Evolutionary conservation across 1,140 invertebrate genomes (phyloP).

Genomic region (Ladona fulva): DNA sequence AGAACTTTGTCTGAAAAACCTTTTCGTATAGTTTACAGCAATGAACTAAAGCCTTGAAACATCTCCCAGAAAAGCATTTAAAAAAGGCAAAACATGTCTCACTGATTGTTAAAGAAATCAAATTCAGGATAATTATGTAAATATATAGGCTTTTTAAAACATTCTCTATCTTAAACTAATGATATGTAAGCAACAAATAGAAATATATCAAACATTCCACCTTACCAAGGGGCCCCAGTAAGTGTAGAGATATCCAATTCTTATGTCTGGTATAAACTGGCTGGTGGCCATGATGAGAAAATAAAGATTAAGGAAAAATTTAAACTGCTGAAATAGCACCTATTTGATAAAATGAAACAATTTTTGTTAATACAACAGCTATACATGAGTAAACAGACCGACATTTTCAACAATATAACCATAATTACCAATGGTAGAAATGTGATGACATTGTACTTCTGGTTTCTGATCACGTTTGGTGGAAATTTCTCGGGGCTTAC

Average conservation of each 20-base stretch:
- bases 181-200: conserved; percentile 12
- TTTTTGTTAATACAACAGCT: not conserved
- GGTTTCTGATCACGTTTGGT: conserved; percentile 94
- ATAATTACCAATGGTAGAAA: conserved; percentile 88
- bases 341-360: conserved; percentile 30
- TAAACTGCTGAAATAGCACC: conserved; percentile 96
- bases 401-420: conserved; percentile 12
- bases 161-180: too few species aligned
- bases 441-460: conserved; percentile 97
- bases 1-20: too few species aligned
- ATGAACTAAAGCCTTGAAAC: too few species aligned
- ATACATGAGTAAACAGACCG: conserved; percentile 1
- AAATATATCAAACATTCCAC: conserved; percentile 16
- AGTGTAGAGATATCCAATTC: conserved; percentile 95
- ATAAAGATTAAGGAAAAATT: conserved; percentile 97
- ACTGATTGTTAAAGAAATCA: too few species aligned
- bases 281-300: conserved; percentile 96
- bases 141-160: too few species aligned
- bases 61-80: too few species aligned
- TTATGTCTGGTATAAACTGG: conserved; percentile 93
- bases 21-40: too few species aligned
- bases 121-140: too few species aligned
- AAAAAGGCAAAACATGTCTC: too few species aligned
- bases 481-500: conserved; percentile 67
- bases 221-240: conserved; percentile 94